These are phyloP conservation scores for Rhinophrynus dorsalis DNA, from an alignment of 2,797 vertebrate species.

Conservation along the genomic window DNA sequence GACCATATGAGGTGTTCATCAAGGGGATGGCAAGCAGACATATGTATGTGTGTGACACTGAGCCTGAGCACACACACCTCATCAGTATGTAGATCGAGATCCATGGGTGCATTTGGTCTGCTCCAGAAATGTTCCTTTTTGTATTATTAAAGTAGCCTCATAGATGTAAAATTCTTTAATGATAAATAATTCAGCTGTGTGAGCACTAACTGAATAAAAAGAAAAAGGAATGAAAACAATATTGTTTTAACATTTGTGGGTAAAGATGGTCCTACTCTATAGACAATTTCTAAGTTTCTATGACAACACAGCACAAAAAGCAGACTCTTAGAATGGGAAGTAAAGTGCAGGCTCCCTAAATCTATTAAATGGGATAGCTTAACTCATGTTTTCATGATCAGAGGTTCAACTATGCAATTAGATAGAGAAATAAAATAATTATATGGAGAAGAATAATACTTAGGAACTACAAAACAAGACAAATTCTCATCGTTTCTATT, in stretches of 20 bases:
- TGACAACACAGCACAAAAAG: conserved; percentile 4
- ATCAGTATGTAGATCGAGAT: no score
- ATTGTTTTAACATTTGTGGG: background rate
- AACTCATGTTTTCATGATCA: background rate
- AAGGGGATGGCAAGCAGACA: no score
- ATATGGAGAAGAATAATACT: conserved; percentile 7
- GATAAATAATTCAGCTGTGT: no score
- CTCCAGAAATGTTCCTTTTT: no score
- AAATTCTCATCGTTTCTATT: conserved; percentile 3
- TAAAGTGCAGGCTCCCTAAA: background rate
- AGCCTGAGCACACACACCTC: no score
- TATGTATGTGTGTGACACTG: no score
- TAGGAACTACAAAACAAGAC: background rate
- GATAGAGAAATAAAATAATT: conserved; percentile 3
- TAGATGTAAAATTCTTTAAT: no score
- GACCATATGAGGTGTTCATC: no score
- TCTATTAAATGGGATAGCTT: background rate
- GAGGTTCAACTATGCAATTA: conserved; percentile 4
- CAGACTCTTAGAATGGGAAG: background rate
- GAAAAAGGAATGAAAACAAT: no score
- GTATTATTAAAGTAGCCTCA: no score
- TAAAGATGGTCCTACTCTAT: background rate
- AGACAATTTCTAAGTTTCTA: conserved; percentile 10
- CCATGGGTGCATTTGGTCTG: no score
- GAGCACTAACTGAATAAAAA: no score